Evolutionary conservation across 2,888 invertebrate genomes (phyloP).

Genomic region (Apocheima hispidaria): DNA sequence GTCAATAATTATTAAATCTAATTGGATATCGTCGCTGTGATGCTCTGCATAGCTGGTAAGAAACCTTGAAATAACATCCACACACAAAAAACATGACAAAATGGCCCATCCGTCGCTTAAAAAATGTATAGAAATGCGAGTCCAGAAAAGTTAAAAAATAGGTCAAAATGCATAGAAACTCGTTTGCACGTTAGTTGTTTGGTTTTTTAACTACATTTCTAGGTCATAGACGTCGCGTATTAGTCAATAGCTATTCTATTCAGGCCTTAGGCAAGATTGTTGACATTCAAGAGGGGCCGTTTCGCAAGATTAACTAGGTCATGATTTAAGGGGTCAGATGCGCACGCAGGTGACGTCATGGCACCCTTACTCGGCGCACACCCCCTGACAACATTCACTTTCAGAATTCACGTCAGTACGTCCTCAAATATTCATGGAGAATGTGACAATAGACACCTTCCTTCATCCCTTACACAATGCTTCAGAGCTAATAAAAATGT

Average conservation of each 20-base stretch:
- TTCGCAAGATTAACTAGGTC: conserved; percentile 80
- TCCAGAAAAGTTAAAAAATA: conserved; percentile 35
- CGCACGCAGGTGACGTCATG: conserved; percentile 81
- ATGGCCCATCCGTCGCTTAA: conserved; percentile 1
- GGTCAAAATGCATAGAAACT: conserved; percentile 40
- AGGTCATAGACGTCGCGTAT: conserved; percentile 57
- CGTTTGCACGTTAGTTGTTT: conserved; percentile 31
- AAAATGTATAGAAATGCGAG: conserved; percentile 9
- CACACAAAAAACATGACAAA: conserved; percentile 4
- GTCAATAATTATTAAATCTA: conserved; percentile 58
- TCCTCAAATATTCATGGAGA: conserved; percentile 31
- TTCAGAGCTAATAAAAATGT: neutral
- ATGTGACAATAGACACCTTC: conserved; percentile 11
- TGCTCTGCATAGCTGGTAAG: conserved; percentile 69
- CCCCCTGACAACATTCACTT: conserved; percentile 71
- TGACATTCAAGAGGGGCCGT: conserved; percentile 71
- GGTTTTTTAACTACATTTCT: conserved; percentile 50
- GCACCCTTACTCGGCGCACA: conserved; percentile 54
- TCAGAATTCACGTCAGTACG: conserved; percentile 45
- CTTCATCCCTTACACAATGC: neutral
- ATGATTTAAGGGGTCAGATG: conserved; percentile 64
- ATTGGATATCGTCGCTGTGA: conserved; percentile 61
- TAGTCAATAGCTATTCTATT: conserved; percentile 65
- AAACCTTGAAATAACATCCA: conserved; percentile 35
- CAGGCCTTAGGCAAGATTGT: conserved; percentile 64